Conservation (phyloP, 2,797 vertebrate genomes). For the Alcedo atthis region DNA sequence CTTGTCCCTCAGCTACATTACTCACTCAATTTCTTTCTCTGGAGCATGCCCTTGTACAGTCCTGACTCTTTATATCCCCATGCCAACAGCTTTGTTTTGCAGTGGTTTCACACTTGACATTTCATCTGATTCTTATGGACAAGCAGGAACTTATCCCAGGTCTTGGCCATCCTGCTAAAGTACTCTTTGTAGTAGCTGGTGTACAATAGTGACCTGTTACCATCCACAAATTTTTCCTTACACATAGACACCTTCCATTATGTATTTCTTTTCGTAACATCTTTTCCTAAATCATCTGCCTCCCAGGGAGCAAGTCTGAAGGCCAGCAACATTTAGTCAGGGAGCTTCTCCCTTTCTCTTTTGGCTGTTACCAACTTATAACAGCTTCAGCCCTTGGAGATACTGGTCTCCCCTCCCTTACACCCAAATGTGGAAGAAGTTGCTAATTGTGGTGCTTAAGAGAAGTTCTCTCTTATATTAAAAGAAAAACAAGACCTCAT, state of each 20-base stretch:
- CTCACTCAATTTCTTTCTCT: background rate
- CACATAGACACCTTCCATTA: background rate
- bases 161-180: background rate
- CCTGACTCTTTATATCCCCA: background rate
- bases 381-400: background rate
- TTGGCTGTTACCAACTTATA: background rate
- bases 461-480: background rate
- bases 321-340: background rate
- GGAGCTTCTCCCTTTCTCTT: background rate
- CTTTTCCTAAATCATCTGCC: background rate
- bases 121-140: background rate
- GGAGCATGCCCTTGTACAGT: background rate
- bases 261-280: background rate
- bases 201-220: fast-evolving
- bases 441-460: background rate
- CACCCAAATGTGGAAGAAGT: background rate
- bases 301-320: background rate
- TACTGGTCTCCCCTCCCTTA: background rate
- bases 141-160: background rate
- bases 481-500: fast-evolving
- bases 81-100: conserved; percentile 1
- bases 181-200: background rate
- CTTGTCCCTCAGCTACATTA: background rate
- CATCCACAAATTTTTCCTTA: background rate
- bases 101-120: background rate